A percentile compares a stretch with the other conserved stretches of the same genome.
Conservation (phyloP, 2,797 vertebrate species). For the Dipus sagitta region DNA sequence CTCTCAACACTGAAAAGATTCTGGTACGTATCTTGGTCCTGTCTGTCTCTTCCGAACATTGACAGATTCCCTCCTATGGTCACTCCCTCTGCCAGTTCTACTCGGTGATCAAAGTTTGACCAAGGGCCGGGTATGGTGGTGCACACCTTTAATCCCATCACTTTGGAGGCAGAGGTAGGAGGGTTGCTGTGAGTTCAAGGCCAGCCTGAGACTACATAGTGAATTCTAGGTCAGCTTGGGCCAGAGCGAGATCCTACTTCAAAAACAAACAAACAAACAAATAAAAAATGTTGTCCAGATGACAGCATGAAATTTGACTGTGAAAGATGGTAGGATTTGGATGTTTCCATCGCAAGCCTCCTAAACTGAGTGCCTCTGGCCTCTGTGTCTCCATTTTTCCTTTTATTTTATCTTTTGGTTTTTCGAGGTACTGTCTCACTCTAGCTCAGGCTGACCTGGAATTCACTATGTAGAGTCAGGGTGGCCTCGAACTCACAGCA, state of each 20-base stretch:
- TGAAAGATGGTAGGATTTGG: background rate
- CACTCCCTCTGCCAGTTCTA: background rate
- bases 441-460: no score
- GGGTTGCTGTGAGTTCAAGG: no score
- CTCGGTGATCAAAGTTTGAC: background rate
- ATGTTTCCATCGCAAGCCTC: background rate
- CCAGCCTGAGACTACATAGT: no score
- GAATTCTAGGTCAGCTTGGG: no score
- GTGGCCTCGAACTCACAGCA: no score
- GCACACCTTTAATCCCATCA: no score
- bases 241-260: no score
- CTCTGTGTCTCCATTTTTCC: background rate
- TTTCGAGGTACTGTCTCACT: no score
- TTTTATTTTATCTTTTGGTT: background rate
- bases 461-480: no score
- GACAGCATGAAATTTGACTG: background rate
- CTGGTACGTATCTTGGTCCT: constrained; percentile 89
- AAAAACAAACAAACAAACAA: no score
- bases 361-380: background rate
- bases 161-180: no score
- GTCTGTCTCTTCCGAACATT: background rate
- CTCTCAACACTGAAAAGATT: constrained; percentile 97
- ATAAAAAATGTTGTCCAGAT: background rate
- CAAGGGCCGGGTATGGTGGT: no score
- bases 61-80: background rate